Evolutionary conservation across 1,140 invertebrate species (phyloP).

Genomic region (Grapholita molesta): DNA sequence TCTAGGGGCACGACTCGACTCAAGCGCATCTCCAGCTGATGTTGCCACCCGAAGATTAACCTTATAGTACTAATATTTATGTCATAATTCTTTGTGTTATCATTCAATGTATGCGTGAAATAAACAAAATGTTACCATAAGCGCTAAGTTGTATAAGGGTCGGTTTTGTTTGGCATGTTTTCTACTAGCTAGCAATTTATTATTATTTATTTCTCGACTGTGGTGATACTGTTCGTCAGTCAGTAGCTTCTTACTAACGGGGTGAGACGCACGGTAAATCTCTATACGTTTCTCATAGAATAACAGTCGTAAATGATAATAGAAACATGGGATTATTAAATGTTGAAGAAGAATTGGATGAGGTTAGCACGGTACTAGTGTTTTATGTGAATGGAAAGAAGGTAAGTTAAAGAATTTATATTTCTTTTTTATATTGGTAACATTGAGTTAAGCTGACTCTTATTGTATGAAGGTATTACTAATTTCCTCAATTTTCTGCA

Average conservation of each 20-base stretch:
- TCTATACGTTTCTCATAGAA: background rate
- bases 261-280: background rate
- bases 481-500: no score
- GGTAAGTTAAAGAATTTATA: slow-evolving; percentile 32
- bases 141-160: background rate
- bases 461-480: no score
- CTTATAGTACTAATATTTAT: no score
- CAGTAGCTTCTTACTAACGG: background rate
- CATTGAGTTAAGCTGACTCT: no score
- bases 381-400: slow-evolving; percentile 70
- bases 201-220: background rate
- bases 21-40: background rate
- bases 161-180: background rate
- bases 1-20: slow-evolving; percentile 1
- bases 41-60: background rate
- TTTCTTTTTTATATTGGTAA: background rate
- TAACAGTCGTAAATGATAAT: background rate
- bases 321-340: slow-evolving; percentile 51
- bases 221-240: background rate
- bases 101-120: background rate
- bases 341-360: slow-evolving; percentile 45
- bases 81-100: background rate
- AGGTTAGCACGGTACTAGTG: slow-evolving; percentile 46
- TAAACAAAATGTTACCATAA: background rate
- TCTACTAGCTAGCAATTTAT: background rate